Base-by-base conservation (phyloP, 2,888 invertebrate species). In the Shargacucullia verbasci region DNA sequence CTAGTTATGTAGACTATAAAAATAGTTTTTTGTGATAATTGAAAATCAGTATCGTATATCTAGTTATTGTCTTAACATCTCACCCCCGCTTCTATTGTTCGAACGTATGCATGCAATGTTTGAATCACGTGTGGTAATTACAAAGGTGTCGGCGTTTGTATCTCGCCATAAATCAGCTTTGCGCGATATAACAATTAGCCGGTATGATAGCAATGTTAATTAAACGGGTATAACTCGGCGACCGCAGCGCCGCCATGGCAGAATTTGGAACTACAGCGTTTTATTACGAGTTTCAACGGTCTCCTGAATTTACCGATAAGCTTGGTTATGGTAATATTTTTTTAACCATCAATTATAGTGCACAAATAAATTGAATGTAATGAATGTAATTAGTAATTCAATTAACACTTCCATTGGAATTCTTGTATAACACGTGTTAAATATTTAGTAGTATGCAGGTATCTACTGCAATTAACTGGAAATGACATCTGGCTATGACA, bases 191-290 rank as follows among this genome's bases (percentile, higher is more conserved):
- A 94, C 94, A 94, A 94, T 94, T 94, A 94, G 94, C 87, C 83
- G 92, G 91, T 89, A 94, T 91, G 92, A 90, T 91, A 91, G 91
- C 90, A 92, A 93, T 94, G 93, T 94, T 94, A 94, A 94, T 94
- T 94, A 94, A 94, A 94, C 87, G 88, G 81, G 86, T 85, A 88
- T 91, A 88, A 86, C 87, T 79, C 81, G 78, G 71, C 80, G 80
- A 82, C 77, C 71, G 77, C 79, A 84, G 85, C 85, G 86, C 85
- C 73, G 58, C 72, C 57, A 79, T 64, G 86, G 79, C 75, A 61
- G 60, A 69, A 81, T 78, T 70, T 40, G 56, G 85, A 75, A 88
- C 85, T 85, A 82, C 50, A 52, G 60, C 62, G 47, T 45, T 44
- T n/a, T n/a, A n/a, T n/a, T 40, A 38, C 49, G 35, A 39, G 49